Evolutionary conservation across 2,113 vertebrate genomes (phyloP), one percentile per base, ranked within the genome.

Genomic region (Callipepla squamata): DNA sequence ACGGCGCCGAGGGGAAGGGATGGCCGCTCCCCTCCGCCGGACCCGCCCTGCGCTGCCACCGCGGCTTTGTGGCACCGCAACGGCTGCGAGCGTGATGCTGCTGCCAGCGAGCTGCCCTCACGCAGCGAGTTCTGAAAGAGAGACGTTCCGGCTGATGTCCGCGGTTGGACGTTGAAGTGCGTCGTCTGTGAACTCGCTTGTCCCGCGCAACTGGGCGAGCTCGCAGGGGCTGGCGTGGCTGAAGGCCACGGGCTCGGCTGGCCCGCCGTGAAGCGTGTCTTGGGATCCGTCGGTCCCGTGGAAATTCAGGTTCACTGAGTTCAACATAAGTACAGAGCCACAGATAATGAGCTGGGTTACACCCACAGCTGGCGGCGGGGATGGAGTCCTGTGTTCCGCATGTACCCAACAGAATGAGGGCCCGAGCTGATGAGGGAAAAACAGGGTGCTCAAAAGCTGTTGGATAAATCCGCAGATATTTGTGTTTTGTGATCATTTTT

Each of bases 321-420:
- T 57, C 4, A 4, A 34, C 50, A 58, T 36, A 40, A 66, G 42
- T 9, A 17, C 75, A 22, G 7, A 50, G 50, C 62, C 50, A 19
- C 6, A 53, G n/a, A 59, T 32, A 14, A 2, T 2, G 8, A 15
- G 30, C 18, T 36, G 20, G 26, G 32, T 26, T 59, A 51, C 11
- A 32, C 38, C 44, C 2, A 0, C 25, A 11, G 34, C 1, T 1
- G 0, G 66, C 0, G 1, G 18, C 26, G 9, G 44, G 50, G 22
- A 1, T 14, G 3, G 11, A n/a, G 34, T 44, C 77, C 32, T 6
- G 34, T 21, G 32, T n/a, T 32, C 40, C 26, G 16, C 0, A 1
- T 17, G 28, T 61, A 51, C 19, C 63, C 14, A 16, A 14, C 76
- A 28, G 28, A 14, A n/a, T 10, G 11, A 22, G 13, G 18, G 16